phyloP scores from a whole-genome alignment of 2,113 vertebrate species.

The Tachuris rubrigastra region DNA sequence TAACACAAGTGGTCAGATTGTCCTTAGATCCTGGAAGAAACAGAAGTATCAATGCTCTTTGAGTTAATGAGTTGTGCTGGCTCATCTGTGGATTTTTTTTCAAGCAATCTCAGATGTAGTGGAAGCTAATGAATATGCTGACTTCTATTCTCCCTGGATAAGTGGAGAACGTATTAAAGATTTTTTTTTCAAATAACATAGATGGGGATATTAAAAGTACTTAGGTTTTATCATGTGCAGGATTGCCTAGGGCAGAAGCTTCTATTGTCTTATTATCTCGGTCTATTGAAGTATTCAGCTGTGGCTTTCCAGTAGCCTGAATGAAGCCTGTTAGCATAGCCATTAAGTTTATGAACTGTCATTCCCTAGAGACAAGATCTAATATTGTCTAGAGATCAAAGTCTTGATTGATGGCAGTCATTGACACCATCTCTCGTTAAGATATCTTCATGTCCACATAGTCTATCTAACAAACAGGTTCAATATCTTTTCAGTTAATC shows the following conservation, averaged over 20 bases:
- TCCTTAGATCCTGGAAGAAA: neutral
- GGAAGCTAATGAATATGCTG: neutral
- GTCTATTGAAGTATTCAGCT: neutral
- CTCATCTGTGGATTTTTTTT: neutral
- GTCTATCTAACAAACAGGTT: neutral
- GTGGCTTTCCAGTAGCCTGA: neutral
- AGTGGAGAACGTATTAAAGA: neutral
- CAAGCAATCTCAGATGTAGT: neutral
- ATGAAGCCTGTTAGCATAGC: neutral
- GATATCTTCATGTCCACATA: neutral
- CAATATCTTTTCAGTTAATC: neutral
- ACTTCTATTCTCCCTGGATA: neutral
- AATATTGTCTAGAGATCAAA: neutral
- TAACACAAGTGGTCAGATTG: neutral
- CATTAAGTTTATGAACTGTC: neutral
- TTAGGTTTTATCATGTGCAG: neutral
- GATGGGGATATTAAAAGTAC: neutral
- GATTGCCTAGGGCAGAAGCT: neutral
- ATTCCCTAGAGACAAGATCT: neutral
- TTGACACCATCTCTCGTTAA: neutral
- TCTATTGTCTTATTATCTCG: neutral
- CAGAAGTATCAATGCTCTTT: neutral
- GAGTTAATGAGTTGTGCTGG: neutral
- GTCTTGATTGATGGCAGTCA: neutral
- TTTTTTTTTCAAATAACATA: neutral